These are phyloP conservation scores for Leucosticte australis DNA, from an alignment of 2,113 vertebrate species.

Conservation along the genomic window DNA sequence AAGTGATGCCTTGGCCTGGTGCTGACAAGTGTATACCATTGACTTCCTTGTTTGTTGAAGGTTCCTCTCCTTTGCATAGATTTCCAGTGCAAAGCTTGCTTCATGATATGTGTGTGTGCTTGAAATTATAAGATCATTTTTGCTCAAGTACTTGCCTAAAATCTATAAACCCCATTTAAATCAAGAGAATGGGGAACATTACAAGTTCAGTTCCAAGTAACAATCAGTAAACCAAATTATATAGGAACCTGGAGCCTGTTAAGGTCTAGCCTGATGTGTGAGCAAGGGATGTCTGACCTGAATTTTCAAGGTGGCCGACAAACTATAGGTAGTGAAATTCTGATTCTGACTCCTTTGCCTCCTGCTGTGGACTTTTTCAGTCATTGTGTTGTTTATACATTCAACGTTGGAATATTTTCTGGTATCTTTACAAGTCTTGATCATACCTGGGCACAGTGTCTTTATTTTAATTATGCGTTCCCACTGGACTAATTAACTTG, in stretches of 20 bases:
- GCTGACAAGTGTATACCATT: background rate
- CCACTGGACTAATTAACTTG: background rate
- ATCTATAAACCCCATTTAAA: background rate
- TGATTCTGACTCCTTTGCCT: background rate
- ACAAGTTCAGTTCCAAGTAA: background rate
- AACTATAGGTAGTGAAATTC: background rate
- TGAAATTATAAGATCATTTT: background rate
- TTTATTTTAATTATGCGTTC: background rate
- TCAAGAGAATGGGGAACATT: background rate
- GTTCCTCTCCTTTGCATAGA: background rate
- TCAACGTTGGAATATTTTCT: background rate
- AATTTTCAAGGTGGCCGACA: background rate
- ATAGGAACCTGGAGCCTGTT: background rate
- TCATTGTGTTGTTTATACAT: background rate
- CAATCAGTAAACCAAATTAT: background rate
- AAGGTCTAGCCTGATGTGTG: background rate
- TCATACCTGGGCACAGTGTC: background rate
- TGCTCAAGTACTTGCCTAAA: background rate
- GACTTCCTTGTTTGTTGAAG: background rate
- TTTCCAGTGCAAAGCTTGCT: background rate
- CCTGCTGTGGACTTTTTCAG: background rate
- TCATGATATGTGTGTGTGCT: accelerated
- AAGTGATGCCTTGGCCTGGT: background rate
- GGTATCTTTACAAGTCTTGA: background rate
- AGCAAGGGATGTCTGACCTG: background rate